These are phyloP conservation scores for Agonum fuliginosum DNA, from an alignment of 2,888 invertebrate species.

Conservation along the genomic window DNA sequence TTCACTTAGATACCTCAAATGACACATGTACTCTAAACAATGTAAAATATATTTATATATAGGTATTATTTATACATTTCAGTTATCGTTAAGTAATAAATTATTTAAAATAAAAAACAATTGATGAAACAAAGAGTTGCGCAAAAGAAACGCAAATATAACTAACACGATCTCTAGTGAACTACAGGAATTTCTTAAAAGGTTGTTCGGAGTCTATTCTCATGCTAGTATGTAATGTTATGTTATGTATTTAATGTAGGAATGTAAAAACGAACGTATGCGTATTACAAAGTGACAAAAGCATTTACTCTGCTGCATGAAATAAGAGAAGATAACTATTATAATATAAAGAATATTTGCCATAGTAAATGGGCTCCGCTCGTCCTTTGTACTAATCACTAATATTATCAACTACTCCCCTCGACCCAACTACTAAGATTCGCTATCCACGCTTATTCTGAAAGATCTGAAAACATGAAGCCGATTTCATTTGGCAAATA, in stretches of 20 bases:
- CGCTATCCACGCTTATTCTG: constrained; percentile 16
- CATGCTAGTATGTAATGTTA: constrained; percentile 26
- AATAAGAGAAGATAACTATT: constrained; percentile 5
- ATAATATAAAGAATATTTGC: constrained; percentile 32
- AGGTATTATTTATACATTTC: constrained; percentile 49
- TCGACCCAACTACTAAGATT: background rate
- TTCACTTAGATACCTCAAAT: constrained; percentile 52
- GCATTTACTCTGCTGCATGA: constrained; percentile 42
- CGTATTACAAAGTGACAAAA: constrained; percentile 41
- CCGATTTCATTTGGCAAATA: constrained; percentile 40
- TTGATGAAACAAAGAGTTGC: constrained; percentile 19
- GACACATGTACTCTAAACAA: constrained; percentile 58
- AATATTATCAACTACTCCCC: constrained; percentile 1
- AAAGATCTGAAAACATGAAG: constrained; percentile 16
- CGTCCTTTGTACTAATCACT: constrained; percentile 36
- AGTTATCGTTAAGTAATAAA: constrained; percentile 53
- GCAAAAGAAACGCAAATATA: constrained; percentile 35
- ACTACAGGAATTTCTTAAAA: constrained; percentile 14
- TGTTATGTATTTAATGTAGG: constrained; percentile 39
- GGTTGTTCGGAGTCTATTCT: constrained; percentile 15
- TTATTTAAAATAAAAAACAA: constrained; percentile 40
- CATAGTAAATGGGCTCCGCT: constrained; percentile 27
- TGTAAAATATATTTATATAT: constrained; percentile 58
- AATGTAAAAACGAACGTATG: constrained; percentile 51
- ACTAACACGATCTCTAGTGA: constrained; percentile 26